phyloP scores from a whole-genome alignment of 2,797 vertebrate species.

The Semotilus atromaculatus region DNA sequence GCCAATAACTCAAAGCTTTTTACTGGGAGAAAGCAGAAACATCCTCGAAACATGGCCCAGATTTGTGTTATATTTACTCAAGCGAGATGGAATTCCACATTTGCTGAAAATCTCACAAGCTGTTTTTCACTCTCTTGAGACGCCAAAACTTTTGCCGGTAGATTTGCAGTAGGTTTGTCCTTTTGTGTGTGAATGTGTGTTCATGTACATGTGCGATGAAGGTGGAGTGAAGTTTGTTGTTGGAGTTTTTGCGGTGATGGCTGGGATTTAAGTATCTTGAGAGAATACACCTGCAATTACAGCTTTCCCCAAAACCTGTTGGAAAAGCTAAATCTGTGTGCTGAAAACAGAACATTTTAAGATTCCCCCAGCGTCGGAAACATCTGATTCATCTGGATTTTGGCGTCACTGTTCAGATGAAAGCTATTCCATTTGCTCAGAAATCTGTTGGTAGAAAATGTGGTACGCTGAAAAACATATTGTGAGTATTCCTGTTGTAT shows the following conservation, averaged over 20 bases:
- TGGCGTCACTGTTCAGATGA: conserved; percentile 29
- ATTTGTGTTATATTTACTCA: conserved; percentile 44
- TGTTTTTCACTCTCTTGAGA: conserved; percentile 36
- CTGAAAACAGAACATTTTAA: neutral
- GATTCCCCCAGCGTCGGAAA: neutral
- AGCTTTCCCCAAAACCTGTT: conserved; percentile 13
- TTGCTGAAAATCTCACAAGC: conserved; percentile 39
- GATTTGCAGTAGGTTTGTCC: conserved; percentile 16
- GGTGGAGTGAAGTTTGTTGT: conserved; percentile 15
- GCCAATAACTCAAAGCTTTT: conserved; percentile 1
- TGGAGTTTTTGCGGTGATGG: neutral
- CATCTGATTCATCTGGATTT: conserved; percentile 22
- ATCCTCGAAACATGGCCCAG: conserved; percentile 33
- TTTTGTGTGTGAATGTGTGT: conserved; percentile 11
- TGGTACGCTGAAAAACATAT: neutral
- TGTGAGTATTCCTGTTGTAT: neutral
- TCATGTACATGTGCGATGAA: neutral
- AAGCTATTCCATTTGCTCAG: neutral
- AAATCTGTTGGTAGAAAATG: conserved; percentile 20
- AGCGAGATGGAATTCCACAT: conserved; percentile 34
- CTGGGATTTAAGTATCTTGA: conserved; percentile 14
- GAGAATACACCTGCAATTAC: conserved; percentile 30
- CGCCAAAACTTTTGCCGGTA: neutral
- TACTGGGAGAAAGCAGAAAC: conserved; percentile 11
- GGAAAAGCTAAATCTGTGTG: conserved; percentile 21